Percentiles rank a stretch among this genome's conserved stretches.
These are phyloP conservation scores for Clarias pachynema DNA, from an alignment of 2,797 vertebrate species.

Conservation along the genomic window DNA sequence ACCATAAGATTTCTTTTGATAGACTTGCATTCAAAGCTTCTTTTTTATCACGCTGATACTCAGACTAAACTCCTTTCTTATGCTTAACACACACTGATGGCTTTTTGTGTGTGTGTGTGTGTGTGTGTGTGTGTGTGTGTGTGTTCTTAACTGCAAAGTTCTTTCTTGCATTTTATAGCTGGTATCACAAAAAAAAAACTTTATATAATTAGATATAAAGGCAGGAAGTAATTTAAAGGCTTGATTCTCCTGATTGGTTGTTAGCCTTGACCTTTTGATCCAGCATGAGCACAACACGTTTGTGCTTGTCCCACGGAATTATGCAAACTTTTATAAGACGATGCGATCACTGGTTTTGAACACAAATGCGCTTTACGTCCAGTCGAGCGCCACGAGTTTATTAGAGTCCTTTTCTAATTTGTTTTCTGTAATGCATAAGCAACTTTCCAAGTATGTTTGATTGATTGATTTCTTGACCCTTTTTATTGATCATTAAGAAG, in stretches of 20 bases:
- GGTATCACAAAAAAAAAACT: not conserved
- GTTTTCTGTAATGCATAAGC: slow-evolving; percentile 70
- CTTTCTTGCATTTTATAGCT: not conserved
- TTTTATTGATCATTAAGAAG: slow-evolving; percentile 74
- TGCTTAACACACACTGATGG: not conserved
- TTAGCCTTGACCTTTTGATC: not conserved
- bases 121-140: too few relatives aligned
- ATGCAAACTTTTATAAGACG: not conserved
- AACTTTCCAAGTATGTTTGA: slow-evolving; percentile 63
- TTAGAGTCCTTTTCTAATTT: slow-evolving; percentile 29
- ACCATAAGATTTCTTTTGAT: not conserved
- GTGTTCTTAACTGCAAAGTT: too few relatives aligned
- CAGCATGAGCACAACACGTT: not conserved
- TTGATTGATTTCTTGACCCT: slow-evolving; percentile 78
- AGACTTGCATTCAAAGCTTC: not conserved
- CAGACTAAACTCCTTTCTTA: not conserved
- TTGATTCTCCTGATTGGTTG: not conserved
- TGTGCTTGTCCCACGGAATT: not conserved
- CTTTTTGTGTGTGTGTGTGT: too few relatives aligned
- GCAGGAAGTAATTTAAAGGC: not conserved
- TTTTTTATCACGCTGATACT: not conserved
- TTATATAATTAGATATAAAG: not conserved
- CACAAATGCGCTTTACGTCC: not conserved
- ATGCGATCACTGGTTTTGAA: slow-evolving; percentile 3
- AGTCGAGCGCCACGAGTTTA: not conserved